Evolutionary conservation across 2,888 invertebrate genomes (phyloP).

Genomic region (Caenorhabditis becei): DNA sequence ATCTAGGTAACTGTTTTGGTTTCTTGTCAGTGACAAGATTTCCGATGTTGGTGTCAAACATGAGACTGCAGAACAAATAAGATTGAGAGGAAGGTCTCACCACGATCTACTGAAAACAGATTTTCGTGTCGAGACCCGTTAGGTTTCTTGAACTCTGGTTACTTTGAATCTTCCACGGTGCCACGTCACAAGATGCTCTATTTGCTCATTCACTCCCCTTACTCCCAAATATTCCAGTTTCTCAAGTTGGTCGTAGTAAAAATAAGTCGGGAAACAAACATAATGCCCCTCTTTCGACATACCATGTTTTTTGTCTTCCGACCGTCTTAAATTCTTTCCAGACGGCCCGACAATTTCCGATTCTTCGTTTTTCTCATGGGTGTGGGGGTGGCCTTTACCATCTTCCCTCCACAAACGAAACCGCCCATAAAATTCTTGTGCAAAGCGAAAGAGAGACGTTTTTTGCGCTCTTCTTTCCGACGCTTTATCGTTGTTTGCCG

Average conservation of each 20-base stretch:
- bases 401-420: constrained; percentile 20
- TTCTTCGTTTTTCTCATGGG: constrained; percentile 3
- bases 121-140: too few species aligned
- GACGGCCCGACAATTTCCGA: background rate
- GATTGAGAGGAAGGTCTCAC: too few species aligned
- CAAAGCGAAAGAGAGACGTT: constrained; percentile 30
- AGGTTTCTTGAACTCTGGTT: too few species aligned
- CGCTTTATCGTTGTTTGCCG: constrained; percentile 45
- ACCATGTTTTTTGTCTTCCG: constrained; percentile 9
- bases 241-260: constrained; percentile 15
- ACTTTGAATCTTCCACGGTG: too few species aligned
- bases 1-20: too few species aligned
- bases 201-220: background rate
- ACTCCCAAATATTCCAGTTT: constrained; percentile 9
- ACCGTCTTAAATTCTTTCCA: constrained; percentile 1
- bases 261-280: constrained; percentile 45
- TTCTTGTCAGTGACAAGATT: too few species aligned
- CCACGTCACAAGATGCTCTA: background rate
- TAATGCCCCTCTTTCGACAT: background rate
- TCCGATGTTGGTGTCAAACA: too few species aligned
- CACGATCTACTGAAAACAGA: too few species aligned
- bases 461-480: constrained; percentile 30
- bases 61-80: too few species aligned
- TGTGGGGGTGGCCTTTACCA: too few species aligned
- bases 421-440: constrained; percentile 44